Conservation (phyloP, 2,797 vertebrate species). For the Cirrhinus molitorella region DNA sequence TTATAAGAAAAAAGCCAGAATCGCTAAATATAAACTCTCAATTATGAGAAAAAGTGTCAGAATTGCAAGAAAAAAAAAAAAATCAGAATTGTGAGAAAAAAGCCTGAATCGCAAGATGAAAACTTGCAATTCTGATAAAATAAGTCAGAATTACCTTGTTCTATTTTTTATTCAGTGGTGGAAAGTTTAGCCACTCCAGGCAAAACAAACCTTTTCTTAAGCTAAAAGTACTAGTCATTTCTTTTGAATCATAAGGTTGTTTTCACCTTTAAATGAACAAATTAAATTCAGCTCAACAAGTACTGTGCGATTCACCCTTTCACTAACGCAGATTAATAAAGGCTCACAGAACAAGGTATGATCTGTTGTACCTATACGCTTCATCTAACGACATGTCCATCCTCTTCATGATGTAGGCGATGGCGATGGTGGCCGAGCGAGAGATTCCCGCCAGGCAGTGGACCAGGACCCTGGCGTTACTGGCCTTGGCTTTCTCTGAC, state of each 20-base stretch:
- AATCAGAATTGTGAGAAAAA: too few species aligned
- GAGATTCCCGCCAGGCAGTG: conserved; percentile 98
- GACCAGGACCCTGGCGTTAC: conserved; percentile 89
- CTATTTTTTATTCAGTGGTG: too few species aligned
- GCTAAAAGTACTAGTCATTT: too few species aligned
- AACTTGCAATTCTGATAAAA: too few species aligned
- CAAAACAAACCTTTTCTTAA: too few species aligned
- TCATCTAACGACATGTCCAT: conserved; percentile 97
- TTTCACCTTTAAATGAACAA: background rate
- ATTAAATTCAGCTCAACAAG: background rate
- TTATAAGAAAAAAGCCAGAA: too few species aligned
- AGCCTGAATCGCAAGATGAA: background rate
- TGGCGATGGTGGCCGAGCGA: conserved; percentile 95
- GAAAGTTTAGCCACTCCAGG: too few species aligned
- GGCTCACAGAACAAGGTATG: conserved; percentile 21
- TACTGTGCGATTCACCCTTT: background rate
- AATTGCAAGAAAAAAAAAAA: background rate
- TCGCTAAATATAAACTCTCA: too few species aligned
- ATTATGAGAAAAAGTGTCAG: background rate
- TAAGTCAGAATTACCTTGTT: too few species aligned
- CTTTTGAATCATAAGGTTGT: too few species aligned
- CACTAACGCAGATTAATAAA: background rate
- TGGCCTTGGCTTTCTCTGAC: conserved; percentile 94
- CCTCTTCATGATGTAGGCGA: conserved; percentile 98
- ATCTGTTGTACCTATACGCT: conserved; percentile 89